Conservation (phyloP, 2,888 invertebrate genomes). For the Ophion costatus region DNA sequence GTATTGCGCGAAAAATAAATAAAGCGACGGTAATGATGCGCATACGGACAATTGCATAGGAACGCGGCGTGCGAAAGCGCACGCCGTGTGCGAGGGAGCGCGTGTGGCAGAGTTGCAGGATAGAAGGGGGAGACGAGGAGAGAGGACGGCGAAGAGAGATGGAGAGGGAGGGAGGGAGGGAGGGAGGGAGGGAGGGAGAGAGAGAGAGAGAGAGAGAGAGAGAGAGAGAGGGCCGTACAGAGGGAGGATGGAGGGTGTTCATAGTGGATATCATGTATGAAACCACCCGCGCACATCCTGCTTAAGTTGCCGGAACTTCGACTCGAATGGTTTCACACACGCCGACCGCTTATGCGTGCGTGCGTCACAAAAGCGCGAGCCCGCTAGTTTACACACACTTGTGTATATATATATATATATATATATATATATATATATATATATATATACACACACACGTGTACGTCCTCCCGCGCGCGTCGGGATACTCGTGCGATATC, state of each 20-base stretch:
- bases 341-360: constrained; percentile 63
- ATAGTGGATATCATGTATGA: constrained; percentile 59
- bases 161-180: too few relatives aligned
- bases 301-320: constrained; percentile 74
- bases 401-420: not conserved
- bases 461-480: constrained; percentile 18
- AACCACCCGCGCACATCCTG: constrained; percentile 77
- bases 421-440: too few relatives aligned
- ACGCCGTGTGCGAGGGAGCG: constrained; percentile 37
- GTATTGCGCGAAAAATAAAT: not conserved
- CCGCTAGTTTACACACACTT: not conserved
- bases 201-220: too few relatives aligned
- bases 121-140: constrained; percentile 27
- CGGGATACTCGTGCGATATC: constrained; percentile 58
- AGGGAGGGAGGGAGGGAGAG: too few relatives aligned
- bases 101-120: constrained; percentile 38
- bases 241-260: constrained; percentile 48
- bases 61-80: constrained; percentile 12
- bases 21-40: not conserved
- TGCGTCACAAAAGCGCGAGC: constrained; percentile 63
- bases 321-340: constrained; percentile 73
- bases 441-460: too few relatives aligned
- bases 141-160: not conserved
- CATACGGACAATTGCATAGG: constrained; percentile 11
- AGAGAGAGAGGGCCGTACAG: not conserved